A percentile compares a stretch with the other conserved stretches of the same genome.
Conservation (phyloP, 1,140 invertebrate species). For the Popillia japonica region DNA sequence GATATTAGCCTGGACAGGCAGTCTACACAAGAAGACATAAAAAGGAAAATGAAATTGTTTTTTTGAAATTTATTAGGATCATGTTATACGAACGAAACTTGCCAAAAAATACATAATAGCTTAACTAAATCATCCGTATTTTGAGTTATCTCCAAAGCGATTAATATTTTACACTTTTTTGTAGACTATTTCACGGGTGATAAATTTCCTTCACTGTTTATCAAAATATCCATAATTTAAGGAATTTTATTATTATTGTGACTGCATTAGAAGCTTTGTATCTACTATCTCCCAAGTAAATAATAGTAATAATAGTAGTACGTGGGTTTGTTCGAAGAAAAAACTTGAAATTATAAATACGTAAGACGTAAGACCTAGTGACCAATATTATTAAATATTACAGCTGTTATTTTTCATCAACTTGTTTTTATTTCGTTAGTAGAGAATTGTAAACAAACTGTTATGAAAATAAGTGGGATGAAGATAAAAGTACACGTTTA, state of each 20-base stretch:
- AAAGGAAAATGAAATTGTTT: neutral
- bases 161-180: neutral
- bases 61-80: neutral
- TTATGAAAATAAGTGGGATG: too few species aligned
- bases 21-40: neutral
- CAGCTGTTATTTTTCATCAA: slow-evolving; percentile 2
- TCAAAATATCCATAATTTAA: neutral
- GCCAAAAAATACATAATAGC: neutral
- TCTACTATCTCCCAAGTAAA: too few species aligned
- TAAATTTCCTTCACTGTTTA: neutral
- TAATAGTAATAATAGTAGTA: too few species aligned
- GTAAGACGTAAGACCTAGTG: too few species aligned
- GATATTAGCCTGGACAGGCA: neutral
- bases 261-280: too few species aligned
- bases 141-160: neutral
- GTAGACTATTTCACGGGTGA: neutral
- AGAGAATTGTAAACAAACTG: too few species aligned
- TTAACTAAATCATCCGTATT: neutral
- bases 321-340: too few species aligned
- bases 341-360: too few species aligned
- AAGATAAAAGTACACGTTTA: too few species aligned
- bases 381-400: neutral
- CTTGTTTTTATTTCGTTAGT: neutral
- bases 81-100: neutral
- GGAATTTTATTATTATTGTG: neutral